Evolutionary conservation across 2,113 vertebrate species (phyloP).

Genomic region (Microtus pennsylvanicus): DNA sequence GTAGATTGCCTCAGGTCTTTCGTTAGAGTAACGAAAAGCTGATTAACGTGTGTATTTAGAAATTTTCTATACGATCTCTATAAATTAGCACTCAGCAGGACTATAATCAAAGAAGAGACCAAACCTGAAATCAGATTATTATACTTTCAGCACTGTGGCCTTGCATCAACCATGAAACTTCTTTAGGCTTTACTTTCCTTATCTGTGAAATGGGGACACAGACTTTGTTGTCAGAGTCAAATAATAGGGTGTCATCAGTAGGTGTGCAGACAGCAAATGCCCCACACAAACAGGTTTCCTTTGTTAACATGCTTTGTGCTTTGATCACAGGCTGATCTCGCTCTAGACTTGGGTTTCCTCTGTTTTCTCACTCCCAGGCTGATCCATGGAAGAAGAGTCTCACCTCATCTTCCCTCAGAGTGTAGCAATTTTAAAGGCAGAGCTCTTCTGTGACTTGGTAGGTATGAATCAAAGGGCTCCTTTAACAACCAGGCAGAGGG

Average conservation of each 20-base stretch:
- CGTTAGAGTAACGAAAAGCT: neutral
- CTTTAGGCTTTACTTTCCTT: conserved; percentile 24
- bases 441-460: conserved; percentile 9
- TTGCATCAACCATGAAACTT: neutral
- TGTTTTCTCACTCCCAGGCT: conserved; percentile 39
- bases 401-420: neutral
- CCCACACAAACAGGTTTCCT: neutral
- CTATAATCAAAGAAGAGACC: neutral
- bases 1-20: neutral
- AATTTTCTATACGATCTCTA: neutral
- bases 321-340: neutral
- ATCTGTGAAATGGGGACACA: neutral
- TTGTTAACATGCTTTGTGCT: neutral
- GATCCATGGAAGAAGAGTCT: conserved; percentile 2
- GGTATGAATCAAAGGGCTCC: neutral
- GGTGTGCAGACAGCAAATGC: neutral
- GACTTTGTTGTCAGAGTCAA: conserved; percentile 9
- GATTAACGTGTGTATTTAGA: neutral
- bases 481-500: neutral
- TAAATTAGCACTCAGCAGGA: neutral
- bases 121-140: neutral
- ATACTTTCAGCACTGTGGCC: neutral
- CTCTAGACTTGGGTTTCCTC: neutral
- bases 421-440: neutral
- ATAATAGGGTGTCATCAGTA: neutral